Base-by-base conservation (phyloP, 2,888 invertebrate species). In the Chloroclystis v-ata region DNA sequence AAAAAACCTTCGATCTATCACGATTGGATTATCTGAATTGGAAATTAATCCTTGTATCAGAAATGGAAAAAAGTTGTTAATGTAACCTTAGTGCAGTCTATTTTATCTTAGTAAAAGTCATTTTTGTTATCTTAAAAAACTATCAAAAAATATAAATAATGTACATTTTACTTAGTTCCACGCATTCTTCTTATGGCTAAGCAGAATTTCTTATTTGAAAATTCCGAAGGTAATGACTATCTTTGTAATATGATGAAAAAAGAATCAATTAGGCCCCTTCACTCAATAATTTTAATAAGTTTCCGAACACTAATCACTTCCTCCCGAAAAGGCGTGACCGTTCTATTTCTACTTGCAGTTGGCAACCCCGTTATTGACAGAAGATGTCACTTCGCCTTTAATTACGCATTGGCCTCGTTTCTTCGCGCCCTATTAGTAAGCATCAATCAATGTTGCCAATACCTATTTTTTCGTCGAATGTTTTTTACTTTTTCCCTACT, bases 381-480 rank as follows among this genome's bases (percentile, higher is more conserved):
- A 84, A 86, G 77, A 79, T 85, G 86, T 87, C 87, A 87, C 82
- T 83, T 85, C 74, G 78, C 75, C 72, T 85, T 80, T 87, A 87
- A 87, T 87, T 87, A 86, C 74, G 76, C 72, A 61, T 70, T 75
- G 79, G 82, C 83, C 80, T 85, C 81, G 81, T 86, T 86, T 75
- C 85, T 84, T 85, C 86, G 82, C 86, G 86, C 82, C 86, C 86
- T 87, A 87, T 87, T 87, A 87, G 86, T 86, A 84, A 78, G 75
- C 87, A 87, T 87, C 87, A 87, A 87, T 87, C 87, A 87, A 87
- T 85, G 86, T 86, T 87, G 87, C 86, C 87, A 87, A 87, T 87
- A 86, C 82, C 81, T 85, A 85, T 85, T 86, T 87, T 86, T 87
- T 86, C 76, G 75, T 76, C 66, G 66, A 76, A 71, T 78, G 72